A percentile compares a stretch with the other conserved stretches of the same genome.
phyloP scores from a whole-genome alignment of 2,888 invertebrate species.

The Poecilobothrus nobilitatus region DNA sequence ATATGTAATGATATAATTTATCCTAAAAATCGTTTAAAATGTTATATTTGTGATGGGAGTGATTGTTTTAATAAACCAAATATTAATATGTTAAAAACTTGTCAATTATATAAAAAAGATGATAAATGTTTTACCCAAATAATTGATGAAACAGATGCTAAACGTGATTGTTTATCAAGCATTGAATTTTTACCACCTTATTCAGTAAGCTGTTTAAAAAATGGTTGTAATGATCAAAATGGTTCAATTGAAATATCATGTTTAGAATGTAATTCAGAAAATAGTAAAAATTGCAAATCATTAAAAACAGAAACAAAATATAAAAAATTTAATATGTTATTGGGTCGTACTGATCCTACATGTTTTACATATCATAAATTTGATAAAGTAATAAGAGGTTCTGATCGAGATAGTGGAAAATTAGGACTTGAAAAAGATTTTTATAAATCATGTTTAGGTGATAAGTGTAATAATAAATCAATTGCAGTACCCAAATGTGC shows the following conservation, averaged over 20 bases:
- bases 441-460: constrained; percentile 25
- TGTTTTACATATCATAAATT: constrained; percentile 31
- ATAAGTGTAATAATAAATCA: constrained; percentile 31
- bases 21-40: constrained; percentile 35
- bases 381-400: constrained; percentile 32
- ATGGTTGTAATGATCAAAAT: constrained; percentile 31
- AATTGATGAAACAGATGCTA: constrained; percentile 23
- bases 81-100: constrained; percentile 26
- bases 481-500: constrained; percentile 29
- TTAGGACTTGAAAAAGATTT: constrained; percentile 12
- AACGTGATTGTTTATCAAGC: constrained; percentile 34
- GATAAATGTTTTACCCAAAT: constrained; percentile 35
- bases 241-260: constrained; percentile 28
- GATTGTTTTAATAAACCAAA: constrained; percentile 24
- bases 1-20: constrained; percentile 33
- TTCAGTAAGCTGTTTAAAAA: constrained; percentile 28
- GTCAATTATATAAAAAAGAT: constrained; percentile 29
- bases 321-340: constrained; percentile 26
- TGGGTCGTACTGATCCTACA: constrained; percentile 24
- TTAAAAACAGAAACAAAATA: constrained; percentile 22
- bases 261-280: constrained; percentile 30
- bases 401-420: constrained; percentile 22
- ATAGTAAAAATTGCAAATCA: constrained; percentile 27
- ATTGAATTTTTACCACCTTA: constrained; percentile 17
- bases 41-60: constrained; percentile 32